Conservation (phyloP, 2,888 invertebrate species). For the Sarcophaga subvicina region DNA sequence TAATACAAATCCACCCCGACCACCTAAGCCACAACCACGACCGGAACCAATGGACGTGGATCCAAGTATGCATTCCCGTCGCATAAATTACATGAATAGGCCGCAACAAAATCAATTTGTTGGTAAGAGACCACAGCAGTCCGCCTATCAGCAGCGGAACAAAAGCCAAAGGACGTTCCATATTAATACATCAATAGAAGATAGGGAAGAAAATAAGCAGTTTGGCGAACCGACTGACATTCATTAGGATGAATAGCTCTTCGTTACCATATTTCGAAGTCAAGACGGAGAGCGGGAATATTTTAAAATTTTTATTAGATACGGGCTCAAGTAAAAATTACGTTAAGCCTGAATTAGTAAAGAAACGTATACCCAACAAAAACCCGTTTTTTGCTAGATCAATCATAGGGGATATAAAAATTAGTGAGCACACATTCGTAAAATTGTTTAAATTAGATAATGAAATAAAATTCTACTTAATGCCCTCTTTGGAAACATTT, state of each 20-base stretch:
- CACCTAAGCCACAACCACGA: conserved; percentile 1
- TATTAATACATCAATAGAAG: conserved; percentile 14
- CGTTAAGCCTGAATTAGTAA: conserved; percentile 35
- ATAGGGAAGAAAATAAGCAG: not conserved
- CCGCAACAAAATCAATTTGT: too few relatives aligned
- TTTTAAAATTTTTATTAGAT: conserved; percentile 37
- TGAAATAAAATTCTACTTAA: conserved; percentile 43
- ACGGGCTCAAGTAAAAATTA: conserved; percentile 18
- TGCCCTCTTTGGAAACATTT: conserved; percentile 50
- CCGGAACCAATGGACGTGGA: conserved; percentile 21
- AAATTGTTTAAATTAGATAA: conserved; percentile 51
- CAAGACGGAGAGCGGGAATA: conserved; percentile 37
- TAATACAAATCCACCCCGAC: not conserved
- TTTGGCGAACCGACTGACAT: conserved; percentile 35
- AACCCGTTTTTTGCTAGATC: conserved; percentile 40
- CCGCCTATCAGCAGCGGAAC: not conserved
- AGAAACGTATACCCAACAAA: conserved; percentile 45
- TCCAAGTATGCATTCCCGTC: conserved; percentile 11
- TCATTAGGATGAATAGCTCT: conserved; percentile 47
- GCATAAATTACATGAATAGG: conserved; percentile 3
- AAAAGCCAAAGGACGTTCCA: conserved; percentile 52
- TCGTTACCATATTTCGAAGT: conserved; percentile 52
- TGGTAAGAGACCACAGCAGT: not conserved
- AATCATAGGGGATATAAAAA: conserved; percentile 26
- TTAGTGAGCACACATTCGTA: conserved; percentile 36